Evolutionary conservation across 1,140 invertebrate species (phyloP).

Genomic region (Aculops lycopersici): DNA sequence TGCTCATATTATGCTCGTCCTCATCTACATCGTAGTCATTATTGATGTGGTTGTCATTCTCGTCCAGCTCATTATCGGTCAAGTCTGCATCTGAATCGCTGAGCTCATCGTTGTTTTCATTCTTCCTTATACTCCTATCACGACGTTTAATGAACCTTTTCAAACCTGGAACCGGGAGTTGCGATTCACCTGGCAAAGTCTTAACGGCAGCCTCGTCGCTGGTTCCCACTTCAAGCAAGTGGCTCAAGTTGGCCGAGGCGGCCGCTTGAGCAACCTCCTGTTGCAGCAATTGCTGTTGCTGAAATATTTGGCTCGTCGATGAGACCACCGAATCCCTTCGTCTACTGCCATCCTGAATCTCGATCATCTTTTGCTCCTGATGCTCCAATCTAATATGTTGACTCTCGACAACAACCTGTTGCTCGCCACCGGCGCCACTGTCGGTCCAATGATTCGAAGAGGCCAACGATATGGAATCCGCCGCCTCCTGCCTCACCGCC

Average conservation of each 20-base stretch:
- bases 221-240: too few species aligned
- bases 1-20: constrained; percentile 2
- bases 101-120: constrained; percentile 9
- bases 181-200: not conserved
- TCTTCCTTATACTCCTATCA: constrained; percentile 10
- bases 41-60: too few species aligned
- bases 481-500: constrained; percentile 1
- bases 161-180: not conserved
- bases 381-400: not conserved
- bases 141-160: constrained; percentile 2
- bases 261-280: too few species aligned
- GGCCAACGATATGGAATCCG: not conserved
- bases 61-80: not conserved
- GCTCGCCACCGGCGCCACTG: too few species aligned
- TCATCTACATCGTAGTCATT: not conserved
- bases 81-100: constrained; percentile 11
- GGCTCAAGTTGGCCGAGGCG: too few species aligned
- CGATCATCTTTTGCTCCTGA: not conserved
- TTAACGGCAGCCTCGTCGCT: not conserved
- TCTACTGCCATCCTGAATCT: not conserved
- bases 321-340: not conserved
- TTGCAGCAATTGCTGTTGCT: too few species aligned
- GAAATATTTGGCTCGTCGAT: not conserved
- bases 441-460: too few species aligned
- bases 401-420: too few species aligned